Evolutionary conservation across 2,888 invertebrate species (phyloP), one percentile per base, ranked within the genome.

Genomic region (Margaritifera margaritifera): DNA sequence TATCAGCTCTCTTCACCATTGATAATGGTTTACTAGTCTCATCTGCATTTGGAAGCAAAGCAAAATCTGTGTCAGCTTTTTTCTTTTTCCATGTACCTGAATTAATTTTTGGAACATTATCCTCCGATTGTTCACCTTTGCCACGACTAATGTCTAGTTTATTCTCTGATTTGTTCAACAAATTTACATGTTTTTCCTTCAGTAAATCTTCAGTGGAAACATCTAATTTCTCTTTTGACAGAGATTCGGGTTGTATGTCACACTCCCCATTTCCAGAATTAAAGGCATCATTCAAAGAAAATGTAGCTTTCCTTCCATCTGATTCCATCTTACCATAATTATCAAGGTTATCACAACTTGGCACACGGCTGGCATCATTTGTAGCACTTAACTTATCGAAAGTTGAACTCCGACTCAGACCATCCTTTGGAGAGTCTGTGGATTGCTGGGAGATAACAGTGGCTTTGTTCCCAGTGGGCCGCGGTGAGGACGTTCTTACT

Each of bases 331-430:
- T 54, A 57, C 61, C 67, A 54, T 61, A 51, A 24, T 71, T 58
- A 5, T 64, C 58, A 24, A 60, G 54, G 20, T 66, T 62, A 55
- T 77, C 80, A 55, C 75, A 74, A 54, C 68, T 68, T 22, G 81
- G 81, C 20, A 79, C 61, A 31, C 77, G 72, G 69, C 78, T 79
- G 6, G 69, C 64, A 20, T 80, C 80, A 69, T 77, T 78, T 11
- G 74, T 77, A 8, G 79, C 72, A 54, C 75, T 79, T 22, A 89
- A 69, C 75, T 90, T 90, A 64, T 90, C 90, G 71, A 88, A 90
- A 0, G 90, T 90, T 0, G 89, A 87, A 75, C 89, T 90, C 62
- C 88, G 81, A 62, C 81, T 81, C 54, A 88, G 66, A 31, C 82
- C 82, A 25, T 82, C 77, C 20, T 72, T 68, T 15, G 71, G 59